Percentiles rank a stretch among this genome's conserved stretches.
These are phyloP conservation scores for Periophthalmus modestus DNA, from an alignment of 2,113 vertebrate genomes.

Conservation along the genomic window DNA sequence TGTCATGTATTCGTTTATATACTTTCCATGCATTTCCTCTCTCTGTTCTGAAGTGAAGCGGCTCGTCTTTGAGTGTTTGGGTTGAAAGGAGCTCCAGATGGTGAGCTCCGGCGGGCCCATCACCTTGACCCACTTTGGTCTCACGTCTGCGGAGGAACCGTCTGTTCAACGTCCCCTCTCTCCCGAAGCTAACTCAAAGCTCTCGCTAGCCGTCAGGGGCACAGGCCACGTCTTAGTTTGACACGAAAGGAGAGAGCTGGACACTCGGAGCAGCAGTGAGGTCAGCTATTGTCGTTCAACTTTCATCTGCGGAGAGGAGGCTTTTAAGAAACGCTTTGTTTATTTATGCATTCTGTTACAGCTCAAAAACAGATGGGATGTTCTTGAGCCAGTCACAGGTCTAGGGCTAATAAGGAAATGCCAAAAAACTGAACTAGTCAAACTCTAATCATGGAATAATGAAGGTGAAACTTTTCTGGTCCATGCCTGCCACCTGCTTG, in stretches of 20 bases:
- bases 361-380: neutral
- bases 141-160: neutral
- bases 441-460: no score
- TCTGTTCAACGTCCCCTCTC: neutral
- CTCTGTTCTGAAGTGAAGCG: neutral
- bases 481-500: no score
- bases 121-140: slow-evolving; percentile 6
- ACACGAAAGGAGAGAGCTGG: neutral
- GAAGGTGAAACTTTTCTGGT: no score
- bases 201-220: neutral
- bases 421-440: no score
- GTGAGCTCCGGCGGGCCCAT: neutral
- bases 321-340: neutral
- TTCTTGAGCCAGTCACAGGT: no score
- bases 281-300: slow-evolving; percentile 5
- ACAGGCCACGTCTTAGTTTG: slow-evolving; percentile 20
- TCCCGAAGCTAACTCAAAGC: slow-evolving; percentile 1
- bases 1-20: neutral
- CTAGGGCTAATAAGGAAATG: no score
- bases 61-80: neutral
- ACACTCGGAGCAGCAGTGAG: neutral
- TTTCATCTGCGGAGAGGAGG: neutral
- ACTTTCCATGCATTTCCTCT: neutral
- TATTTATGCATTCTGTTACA: neutral
- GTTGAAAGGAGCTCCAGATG: neutral